Evolutionary conservation across 2,888 invertebrate species (phyloP), one percentile per base, ranked within the genome.

Genomic region (Polietes domitor): DNA sequence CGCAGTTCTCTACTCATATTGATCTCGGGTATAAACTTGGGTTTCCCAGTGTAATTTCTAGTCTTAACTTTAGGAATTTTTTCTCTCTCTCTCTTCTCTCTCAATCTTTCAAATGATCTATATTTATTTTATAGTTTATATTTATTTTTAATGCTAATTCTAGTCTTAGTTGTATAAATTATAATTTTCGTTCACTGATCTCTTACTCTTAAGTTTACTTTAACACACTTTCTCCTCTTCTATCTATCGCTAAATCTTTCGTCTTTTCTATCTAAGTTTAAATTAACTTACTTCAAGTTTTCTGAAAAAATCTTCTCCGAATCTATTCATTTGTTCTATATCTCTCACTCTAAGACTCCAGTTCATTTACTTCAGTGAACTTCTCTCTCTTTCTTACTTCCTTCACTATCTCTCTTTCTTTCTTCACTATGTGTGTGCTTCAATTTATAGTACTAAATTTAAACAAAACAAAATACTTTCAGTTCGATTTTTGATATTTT

Each of bases 401-500:
- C 43, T 7, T 74, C 55, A 24, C 32, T 70, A 10, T 58, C 72
- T 65, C 3, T 47, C 41, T 78, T 2, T 47, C 41, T 78, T 17
- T 71, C n/a, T 58, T 58, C 17, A 41, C 10, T 21, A 37, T 61
- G 21, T 28, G 26, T 76, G 15, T 53, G 47, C 24, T 68, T 50
- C 70, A 61, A n/a, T 24, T 68, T 47, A 21, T 65, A 68, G 24
- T 24, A 17, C n/a, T 47, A 47, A 43, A 68, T 47, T n/a, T 41
- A 28, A 53, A 55, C 15, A 73, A 73, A 24, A 53, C 37, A 17
- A 41, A 63, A 63, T 17, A 58, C 61, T 74, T 75, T 76, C 55
- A 71, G 24, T 71, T 75, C 28, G 19, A 53, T 17, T 55, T 70
- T 32, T 76, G 53, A 65, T 26, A 70, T 12, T 74, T 74, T 73